phyloP scores from a whole-genome alignment of 2,797 vertebrate species.

The Syngnathus acus region DNA sequence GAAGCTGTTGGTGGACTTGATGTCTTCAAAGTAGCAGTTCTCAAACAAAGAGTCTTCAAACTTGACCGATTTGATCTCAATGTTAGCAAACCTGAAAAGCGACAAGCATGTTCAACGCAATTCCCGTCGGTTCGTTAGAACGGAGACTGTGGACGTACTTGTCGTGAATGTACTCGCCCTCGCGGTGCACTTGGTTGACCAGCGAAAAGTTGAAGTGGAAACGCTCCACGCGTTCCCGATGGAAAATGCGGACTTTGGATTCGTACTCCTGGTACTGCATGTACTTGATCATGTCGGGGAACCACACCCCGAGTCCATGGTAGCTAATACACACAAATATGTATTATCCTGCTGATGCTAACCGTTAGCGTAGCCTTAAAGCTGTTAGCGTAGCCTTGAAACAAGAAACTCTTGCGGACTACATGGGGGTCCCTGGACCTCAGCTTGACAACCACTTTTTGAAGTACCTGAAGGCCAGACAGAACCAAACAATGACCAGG shows the following conservation, averaged over 20 bases:
- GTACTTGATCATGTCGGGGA: conserved; percentile 97
- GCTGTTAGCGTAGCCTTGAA: no score
- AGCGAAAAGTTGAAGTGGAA: conserved; percentile 96
- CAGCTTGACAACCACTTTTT: background rate
- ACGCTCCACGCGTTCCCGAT: conserved; percentile 77
- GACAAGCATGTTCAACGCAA: background rate
- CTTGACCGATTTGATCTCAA: conserved; percentile 89
- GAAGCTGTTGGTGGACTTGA: conserved; percentile 86
- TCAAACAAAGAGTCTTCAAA: conserved; percentile 89
- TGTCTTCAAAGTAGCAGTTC: conserved; percentile 90
- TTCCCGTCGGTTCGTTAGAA: no score
- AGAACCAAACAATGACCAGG: conserved; percentile 93
- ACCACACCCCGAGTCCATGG: conserved; percentile 94
- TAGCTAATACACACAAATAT: conserved; percentile 67
- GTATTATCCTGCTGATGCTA: background rate
- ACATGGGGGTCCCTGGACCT: background rate
- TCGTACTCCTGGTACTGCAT: conserved; percentile 89
- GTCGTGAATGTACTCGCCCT: conserved; percentile 85
- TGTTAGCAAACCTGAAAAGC: conserved; percentile 78
- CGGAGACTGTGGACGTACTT: conserved; percentile 67
- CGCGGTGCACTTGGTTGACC: conserved; percentile 90
- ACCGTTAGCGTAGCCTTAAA: no score
- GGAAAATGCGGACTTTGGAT: conserved; percentile 78
- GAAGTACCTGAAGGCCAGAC: conserved; percentile 90
- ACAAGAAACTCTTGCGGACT: background rate